phyloP scores from a whole-genome alignment of 2,797 vertebrate genomes.

The Limnodromus scolopaceus region DNA sequence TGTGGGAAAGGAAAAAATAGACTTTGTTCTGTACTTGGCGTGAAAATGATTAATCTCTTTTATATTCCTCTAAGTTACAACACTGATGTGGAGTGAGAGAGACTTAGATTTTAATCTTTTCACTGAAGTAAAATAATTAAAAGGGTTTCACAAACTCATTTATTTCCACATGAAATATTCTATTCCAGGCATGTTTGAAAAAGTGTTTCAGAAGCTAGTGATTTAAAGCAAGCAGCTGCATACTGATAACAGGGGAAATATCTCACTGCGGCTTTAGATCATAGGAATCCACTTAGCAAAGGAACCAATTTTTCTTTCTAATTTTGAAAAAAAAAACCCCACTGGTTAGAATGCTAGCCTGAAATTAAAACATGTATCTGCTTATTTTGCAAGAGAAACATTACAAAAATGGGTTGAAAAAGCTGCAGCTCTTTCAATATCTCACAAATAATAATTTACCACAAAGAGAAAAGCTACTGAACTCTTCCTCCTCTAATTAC shows the following conservation, averaged over 20 bases:
- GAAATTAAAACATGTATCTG: not conserved
- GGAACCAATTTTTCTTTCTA: not conserved
- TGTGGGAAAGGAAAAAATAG: not conserved
- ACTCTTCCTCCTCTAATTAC: not conserved
- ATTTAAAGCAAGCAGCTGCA: conserved; percentile 22
- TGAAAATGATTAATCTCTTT: not conserved
- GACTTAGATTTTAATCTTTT: conserved; percentile 44
- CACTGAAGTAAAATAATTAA: conserved; percentile 52
- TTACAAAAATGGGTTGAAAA: not conserved
- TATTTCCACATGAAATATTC: conserved; percentile 47
- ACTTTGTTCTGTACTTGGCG: not conserved
- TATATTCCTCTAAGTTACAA: not conserved
- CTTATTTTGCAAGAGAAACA: not conserved
- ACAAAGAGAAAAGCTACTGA: not conserved
- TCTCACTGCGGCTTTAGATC: not conserved
- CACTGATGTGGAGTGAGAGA: not conserved
- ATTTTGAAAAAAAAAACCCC: not conserved
- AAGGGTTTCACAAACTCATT: conserved; percentile 8
- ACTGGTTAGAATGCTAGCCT: not conserved
- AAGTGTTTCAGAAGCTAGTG: not conserved
- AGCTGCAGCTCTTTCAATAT: not conserved
- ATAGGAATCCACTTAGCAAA: not conserved
- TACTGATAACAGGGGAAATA: not conserved
- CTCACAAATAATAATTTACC: not conserved
- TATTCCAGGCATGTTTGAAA: conserved; percentile 11